A percentile compares a stretch with the other conserved stretches of the same genome.
Evolutionary conservation across 35 echinoderm and acorn worm genomes (phyloP).

Genomic region (Eucidaris tribuloides): DNA sequence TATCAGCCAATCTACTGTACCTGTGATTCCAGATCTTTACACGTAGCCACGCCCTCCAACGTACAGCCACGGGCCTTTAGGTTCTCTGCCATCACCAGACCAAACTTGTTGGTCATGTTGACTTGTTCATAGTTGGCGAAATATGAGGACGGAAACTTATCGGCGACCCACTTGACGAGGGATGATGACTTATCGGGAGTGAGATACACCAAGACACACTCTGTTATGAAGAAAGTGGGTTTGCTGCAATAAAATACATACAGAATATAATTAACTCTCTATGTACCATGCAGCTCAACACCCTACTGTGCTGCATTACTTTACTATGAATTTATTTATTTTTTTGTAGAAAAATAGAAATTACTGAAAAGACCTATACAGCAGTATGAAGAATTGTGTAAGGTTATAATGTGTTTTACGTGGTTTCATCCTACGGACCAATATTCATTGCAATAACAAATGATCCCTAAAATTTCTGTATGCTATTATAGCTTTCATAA

Average conservation of each 20-base stretch:
- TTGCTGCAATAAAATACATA: constrained; percentile 34
- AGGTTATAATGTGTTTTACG: too few relatives aligned
- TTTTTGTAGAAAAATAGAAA: too few relatives aligned
- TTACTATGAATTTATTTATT: too few relatives aligned
- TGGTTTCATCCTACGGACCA: too few relatives aligned
- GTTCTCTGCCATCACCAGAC: constrained; percentile 87
- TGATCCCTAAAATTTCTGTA: too few relatives aligned
- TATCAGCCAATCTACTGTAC: too few relatives aligned
- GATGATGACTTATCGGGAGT: constrained; percentile 53
- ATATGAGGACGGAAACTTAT: constrained; percentile 31
- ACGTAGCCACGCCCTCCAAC: constrained; percentile 61
- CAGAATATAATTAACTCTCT: background rate
- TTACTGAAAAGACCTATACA: too few relatives aligned
- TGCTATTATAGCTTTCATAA: too few relatives aligned
- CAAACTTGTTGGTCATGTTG: constrained; percentile 88
- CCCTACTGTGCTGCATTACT: background rate
- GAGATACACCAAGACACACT: constrained; percentile 93
- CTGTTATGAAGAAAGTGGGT: constrained; percentile 86
- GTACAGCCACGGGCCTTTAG: constrained; percentile 54
- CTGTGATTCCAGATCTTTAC: constrained; percentile 76
- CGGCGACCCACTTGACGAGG: constrained; percentile 56
- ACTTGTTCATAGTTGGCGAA: constrained; percentile 97
- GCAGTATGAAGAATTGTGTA: too few relatives aligned
- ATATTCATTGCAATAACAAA: too few relatives aligned
- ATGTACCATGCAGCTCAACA: background rate